A percentile compares a stretch with the other conserved stretches of the same genome.
Conservation (phyloP, 2,888 invertebrate species). For the Atrina japonica region DNA sequence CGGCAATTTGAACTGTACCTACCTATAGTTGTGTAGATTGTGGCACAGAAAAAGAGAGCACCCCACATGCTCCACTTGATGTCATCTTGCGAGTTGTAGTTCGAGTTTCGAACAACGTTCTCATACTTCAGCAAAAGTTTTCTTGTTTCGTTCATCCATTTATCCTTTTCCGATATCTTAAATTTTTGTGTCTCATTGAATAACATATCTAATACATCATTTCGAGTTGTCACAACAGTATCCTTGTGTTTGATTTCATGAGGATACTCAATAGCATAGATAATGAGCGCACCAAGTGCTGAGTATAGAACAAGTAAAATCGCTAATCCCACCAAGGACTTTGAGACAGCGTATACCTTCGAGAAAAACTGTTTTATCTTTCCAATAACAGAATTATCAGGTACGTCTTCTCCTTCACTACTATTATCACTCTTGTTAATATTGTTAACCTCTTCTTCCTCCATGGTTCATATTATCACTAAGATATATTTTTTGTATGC, state of each 20-base stretch:
- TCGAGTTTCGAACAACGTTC: conserved; percentile 91
- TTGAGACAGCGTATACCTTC: conserved; percentile 33
- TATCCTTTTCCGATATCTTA: conserved; percentile 18
- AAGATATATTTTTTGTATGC: no score
- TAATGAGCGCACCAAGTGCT: conserved; percentile 90
- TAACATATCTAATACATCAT: conserved; percentile 91
- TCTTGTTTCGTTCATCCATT: conserved; percentile 68
- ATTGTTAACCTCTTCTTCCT: no score
- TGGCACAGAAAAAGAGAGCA: conserved; percentile 81
- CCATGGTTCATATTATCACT: no score
- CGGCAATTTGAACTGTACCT: no score
- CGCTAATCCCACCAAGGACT: conserved; percentile 85
- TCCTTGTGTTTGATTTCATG: conserved; percentile 94
- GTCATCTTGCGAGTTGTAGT: conserved; percentile 89
- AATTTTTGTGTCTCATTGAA: conserved; percentile 83
- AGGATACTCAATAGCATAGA: conserved; percentile 90
- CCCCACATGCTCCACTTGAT: conserved; percentile 79
- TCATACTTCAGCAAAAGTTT: conserved; percentile 91
- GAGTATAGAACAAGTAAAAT: conserved; percentile 90
- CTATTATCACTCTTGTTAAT: no score
- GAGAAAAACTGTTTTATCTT: conserved; percentile 8
- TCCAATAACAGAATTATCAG: background rate
- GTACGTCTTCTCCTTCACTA: no score
- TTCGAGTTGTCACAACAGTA: conserved; percentile 87
- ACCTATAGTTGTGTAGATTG: conserved; percentile 82